Evolutionary conservation across 1,140 invertebrate genomes (phyloP), one percentile per base, ranked within the genome.

Genomic region (Pissodes strobi): DNA sequence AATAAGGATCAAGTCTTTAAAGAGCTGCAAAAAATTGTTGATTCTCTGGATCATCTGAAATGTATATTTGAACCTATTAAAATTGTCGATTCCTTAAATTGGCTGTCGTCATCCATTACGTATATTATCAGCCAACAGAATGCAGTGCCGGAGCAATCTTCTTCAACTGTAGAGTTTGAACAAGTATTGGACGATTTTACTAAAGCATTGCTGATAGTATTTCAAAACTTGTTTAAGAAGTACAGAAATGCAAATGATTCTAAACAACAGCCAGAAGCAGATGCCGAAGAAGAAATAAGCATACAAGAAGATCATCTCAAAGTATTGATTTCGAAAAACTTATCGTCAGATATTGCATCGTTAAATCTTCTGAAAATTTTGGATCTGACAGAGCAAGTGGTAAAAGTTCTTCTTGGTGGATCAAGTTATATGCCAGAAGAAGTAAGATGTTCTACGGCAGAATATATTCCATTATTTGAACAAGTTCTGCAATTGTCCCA

Each of bases 401-500:
- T 67, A 6, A 27, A 25, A 37, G n/a, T 23, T 56, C 51, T 72
- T 9, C 39, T 69, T 10, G 60, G 38, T 13, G 23, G 30, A 23
- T 10, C 38, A 18, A 9, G n/a, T 15, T 46, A 53, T 19, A 21
- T 39, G 23, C 25, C 53, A 10, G 49, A 67, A 30, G 25, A 66
- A 51, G 23, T 37, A n/a, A 66, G 56, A 62, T 30, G 34, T 43
- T 63, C 74, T 12, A 69, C 80, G 2, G 55, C 69, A 9, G 73
- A 72, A 45, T 74, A 43, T 73, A 12, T 87, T 2, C 90, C 92
- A 8, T 78, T 97, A n/a, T 75, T 97, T 21, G 83, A 92, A 45
- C 91, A 95, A 78, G 90, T 90, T 66, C 76, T 85, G 22, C 73
- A 88, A 4, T 79, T 95, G 21, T 83, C 86, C 1, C 87, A 95